Base-by-base conservation (phyloP, 2,797 vertebrate genomes). In the Myripristis murdjan region DNA sequence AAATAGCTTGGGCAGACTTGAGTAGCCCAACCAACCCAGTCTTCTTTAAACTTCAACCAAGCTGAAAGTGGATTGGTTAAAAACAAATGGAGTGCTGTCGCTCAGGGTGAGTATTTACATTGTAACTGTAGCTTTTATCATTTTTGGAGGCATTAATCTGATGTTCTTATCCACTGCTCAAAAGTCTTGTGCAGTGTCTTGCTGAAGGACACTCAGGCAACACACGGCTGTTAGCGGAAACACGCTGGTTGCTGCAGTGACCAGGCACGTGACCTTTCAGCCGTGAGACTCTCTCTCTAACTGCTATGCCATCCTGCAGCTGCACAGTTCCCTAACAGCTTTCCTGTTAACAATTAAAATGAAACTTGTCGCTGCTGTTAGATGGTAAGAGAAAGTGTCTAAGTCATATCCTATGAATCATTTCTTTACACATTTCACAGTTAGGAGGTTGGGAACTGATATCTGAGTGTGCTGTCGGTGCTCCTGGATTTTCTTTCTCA, bases 341-440 rank as follows among this genome's bases (percentile, higher is more conserved):
- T 52, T 59, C 8, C 33, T 26, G 35, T 26, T 22, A 31, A 41
- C 14, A 15, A 53, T 51, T 46, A 58, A 12, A 1, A 31, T 39
- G 23, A 73, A 54, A 64, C 14, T 64, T 59, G 49, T 44, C 26
- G 59, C 3, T 37, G 31, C n/a, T n/a, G 70, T 71, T 68, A 12
- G 48, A 8, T 31, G 20, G 15, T n/a, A 26, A 64, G 39, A 62
- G 0, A 41, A 14, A 41, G 39, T 15, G 14, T 23, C 18, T 11
- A 14, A 41, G 39, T 57, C 41, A 8, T 12, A 49, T 55, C 14
- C 31, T 0, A 7, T 6, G 5, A 63, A 24, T 61, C 22, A 11
- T 49, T 23, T 49, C 22, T 12, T 18, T 14, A 11, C 46, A 68
- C 39, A 60, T 41, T 3, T 24, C 31, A 7, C 18, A 31, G 28